A percentile compares a stretch with the other conserved stretches of the same genome.
Conservation (phyloP, 2,797 vertebrate species). For the Scyliorhinus canicula region DNA sequence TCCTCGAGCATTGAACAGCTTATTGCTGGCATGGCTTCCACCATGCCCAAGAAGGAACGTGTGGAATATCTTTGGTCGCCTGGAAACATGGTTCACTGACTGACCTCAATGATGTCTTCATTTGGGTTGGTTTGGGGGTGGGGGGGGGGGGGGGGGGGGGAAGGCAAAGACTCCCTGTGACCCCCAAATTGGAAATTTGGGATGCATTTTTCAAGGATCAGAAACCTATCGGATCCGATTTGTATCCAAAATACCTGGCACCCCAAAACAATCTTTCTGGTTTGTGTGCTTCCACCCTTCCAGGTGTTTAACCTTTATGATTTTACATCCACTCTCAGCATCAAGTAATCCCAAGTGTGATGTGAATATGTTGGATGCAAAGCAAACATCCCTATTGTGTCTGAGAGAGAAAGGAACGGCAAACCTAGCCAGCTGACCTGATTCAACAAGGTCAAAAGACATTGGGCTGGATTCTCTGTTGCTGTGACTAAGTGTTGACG, state of each 20-base stretch:
- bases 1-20: no score
- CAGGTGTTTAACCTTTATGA: no score
- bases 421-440: background rate
- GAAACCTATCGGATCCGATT: background rate
- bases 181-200: background rate
- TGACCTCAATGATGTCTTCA: background rate
- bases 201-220: background rate
- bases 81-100: background rate
- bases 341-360: background rate
- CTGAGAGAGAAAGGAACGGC: background rate
- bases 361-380: background rate
- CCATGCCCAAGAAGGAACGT: background rate
- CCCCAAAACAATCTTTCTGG: background rate
- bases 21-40: background rate
- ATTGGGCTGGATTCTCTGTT: no score
- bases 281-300: background rate
- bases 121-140: no score
- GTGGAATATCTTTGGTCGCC: background rate
- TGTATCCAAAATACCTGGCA: background rate
- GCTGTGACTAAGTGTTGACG: no score
- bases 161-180: background rate
- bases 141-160: background rate
- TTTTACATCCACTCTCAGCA: background rate
- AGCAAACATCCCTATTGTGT: background rate
- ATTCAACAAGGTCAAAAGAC: background rate